Evolutionary conservation across 2,888 invertebrate genomes (phyloP).

Genomic region (Toxonevra muliebris): DNA sequence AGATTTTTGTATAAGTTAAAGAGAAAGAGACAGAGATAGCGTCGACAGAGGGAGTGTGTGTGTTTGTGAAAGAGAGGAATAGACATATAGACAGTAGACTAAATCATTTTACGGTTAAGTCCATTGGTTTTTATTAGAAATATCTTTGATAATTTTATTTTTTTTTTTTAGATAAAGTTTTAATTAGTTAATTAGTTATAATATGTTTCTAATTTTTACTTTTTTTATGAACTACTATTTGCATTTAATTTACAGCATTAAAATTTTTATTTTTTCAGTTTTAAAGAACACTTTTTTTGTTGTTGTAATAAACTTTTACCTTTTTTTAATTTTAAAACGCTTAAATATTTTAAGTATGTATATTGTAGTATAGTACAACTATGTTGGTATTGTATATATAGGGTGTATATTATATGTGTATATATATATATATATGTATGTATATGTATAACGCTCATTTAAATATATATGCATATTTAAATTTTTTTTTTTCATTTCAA

Average conservation of each 20-base stretch:
- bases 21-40: too few relatives aligned
- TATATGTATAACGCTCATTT: conserved; percentile 3
- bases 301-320: too few relatives aligned
- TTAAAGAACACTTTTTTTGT: conserved; percentile 23
- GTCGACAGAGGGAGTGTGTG: too few relatives aligned
- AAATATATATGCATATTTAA: too few relatives aligned
- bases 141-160: neutral
- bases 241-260: conserved; percentile 34
- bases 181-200: neutral
- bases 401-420: neutral
- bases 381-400: conserved; percentile 8
- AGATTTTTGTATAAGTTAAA: too few relatives aligned
- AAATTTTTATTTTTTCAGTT: conserved; percentile 15
- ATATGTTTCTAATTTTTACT: neutral
- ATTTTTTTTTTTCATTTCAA: too few relatives aligned
- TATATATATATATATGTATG: conserved; percentile 18
- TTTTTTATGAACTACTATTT: conserved; percentile 32
- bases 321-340: too few relatives aligned
- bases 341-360: too few relatives aligned
- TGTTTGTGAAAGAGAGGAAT: neutral
- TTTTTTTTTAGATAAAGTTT: neutral
- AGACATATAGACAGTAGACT: too few relatives aligned
- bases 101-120: too few relatives aligned
- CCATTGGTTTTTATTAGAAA: neutral
- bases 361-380: too few relatives aligned